phyloP scores from a whole-genome alignment of 2,113 vertebrate genomes.

The Lepisosteus osseus region DNA sequence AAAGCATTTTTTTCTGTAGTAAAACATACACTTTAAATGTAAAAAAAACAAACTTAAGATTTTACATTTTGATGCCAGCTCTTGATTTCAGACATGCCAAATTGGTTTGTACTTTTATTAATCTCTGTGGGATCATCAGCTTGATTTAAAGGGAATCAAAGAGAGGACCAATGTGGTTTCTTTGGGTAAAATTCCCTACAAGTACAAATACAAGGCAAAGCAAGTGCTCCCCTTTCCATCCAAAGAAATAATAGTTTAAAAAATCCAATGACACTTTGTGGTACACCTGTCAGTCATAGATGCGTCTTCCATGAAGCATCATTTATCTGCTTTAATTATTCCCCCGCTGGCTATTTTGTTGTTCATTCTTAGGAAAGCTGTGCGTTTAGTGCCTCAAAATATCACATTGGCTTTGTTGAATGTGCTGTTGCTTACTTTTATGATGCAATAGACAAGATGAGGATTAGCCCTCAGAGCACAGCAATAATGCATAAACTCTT shows the following conservation, averaged over 20 bases:
- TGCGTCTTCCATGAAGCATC: constrained; percentile 62
- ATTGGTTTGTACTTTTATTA: no score
- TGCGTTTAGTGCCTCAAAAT: constrained; percentile 33
- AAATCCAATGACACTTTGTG: constrained; percentile 18
- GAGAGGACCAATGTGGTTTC: no score
- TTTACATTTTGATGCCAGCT: no score
- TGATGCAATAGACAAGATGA: constrained; percentile 21
- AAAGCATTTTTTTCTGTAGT: no score
- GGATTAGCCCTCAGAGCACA: constrained; percentile 26
- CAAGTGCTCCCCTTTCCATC: no score
- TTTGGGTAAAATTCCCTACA: no score
- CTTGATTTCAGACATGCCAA: no score
- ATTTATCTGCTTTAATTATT: constrained; percentile 75
- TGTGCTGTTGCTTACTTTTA: constrained; percentile 31
- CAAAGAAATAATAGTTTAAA: background rate
- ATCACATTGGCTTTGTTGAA: constrained; percentile 29
- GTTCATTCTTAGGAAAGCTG: constrained; percentile 23
- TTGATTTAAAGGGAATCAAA: no score
- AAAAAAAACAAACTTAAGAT: no score
- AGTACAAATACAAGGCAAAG: no score
- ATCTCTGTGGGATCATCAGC: no score
- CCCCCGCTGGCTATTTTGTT: constrained; percentile 63
- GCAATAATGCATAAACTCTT: constrained; percentile 14
- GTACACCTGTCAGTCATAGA: constrained; percentile 52
- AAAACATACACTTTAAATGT: no score